These are phyloP conservation scores for Atta cephalotes DNA, from an alignment of 1,140 invertebrate species.

Conservation along the genomic window DNA sequence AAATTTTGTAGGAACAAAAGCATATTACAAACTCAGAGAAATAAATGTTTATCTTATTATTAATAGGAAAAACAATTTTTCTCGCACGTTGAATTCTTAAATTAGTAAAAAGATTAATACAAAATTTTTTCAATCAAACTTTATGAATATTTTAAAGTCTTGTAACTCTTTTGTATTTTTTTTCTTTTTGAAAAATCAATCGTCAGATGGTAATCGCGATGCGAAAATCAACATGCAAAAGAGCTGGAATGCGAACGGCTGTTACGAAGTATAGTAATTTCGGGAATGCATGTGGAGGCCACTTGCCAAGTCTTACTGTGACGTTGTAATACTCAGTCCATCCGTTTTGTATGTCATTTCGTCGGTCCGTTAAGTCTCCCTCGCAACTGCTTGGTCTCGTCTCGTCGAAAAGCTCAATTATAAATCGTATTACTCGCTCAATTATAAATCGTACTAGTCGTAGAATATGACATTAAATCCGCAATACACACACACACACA, in stretches of 20 bases:
- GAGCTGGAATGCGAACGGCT: constrained; percentile 80
- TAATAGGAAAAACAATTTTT: background rate
- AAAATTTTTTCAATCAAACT: background rate
- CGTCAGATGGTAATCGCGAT: constrained; percentile 9
- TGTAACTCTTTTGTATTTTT: background rate
- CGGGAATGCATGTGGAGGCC: constrained; percentile 79
- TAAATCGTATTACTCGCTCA: background rate
- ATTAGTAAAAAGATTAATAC: background rate
- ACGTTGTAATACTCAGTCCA: constrained; percentile 78
- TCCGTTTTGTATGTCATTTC: constrained; percentile 60
- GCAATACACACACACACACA: too few species aligned
- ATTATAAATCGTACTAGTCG: background rate
- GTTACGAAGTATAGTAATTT: constrained; percentile 83
- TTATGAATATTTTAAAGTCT: background rate
- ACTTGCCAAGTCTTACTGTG: constrained; percentile 82
- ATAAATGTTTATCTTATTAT: background rate
- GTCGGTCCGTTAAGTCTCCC: constrained; percentile 54
- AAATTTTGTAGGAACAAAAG: background rate
- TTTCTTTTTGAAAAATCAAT: background rate
- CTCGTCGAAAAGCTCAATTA: constrained; percentile 27
- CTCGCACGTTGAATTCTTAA: background rate
- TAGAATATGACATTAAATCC: background rate
- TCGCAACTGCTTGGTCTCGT: constrained; percentile 48
- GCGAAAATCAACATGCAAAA: constrained; percentile 66
- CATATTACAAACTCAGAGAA: background rate